A percentile compares a stretch with the other conserved stretches of the same genome.
These are phyloP conservation scores for Ochotona princeps DNA, from an alignment of 2,113 vertebrate genomes.

Conservation along the genomic window DNA sequence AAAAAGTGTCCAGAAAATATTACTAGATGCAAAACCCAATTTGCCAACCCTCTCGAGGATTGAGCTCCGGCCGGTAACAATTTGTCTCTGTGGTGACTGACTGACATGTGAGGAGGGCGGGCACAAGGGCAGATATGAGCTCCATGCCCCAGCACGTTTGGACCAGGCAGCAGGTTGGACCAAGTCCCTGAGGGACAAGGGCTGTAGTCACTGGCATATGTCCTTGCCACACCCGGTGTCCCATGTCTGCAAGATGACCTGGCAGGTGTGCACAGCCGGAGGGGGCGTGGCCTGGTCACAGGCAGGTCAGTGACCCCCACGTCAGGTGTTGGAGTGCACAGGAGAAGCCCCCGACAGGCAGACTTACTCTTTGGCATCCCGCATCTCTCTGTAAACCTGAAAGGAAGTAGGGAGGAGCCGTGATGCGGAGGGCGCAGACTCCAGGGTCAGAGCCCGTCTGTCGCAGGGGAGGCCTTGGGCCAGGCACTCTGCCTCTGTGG, in stretches of 20 bases:
- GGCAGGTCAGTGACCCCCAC: background rate
- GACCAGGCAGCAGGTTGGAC: fast-evolving
- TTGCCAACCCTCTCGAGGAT: fast-evolving
- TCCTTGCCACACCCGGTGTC: background rate
- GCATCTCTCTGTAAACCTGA: background rate
- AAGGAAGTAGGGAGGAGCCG: background rate
- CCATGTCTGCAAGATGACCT: background rate
- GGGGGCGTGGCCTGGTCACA: fast-evolving
- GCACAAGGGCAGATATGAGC: background rate
- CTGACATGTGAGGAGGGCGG: background rate
- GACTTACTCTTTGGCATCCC: too few relatives aligned
- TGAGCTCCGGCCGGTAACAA: slow-evolving; percentile 64
- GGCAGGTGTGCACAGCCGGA: background rate
- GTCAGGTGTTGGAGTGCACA: background rate
- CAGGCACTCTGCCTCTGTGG: background rate
- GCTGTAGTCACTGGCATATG: fast-evolving
- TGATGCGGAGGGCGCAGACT: background rate
- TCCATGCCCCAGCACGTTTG: fast-evolving
- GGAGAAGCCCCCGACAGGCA: background rate
- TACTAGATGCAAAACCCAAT: slow-evolving; percentile 29
- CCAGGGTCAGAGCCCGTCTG: background rate
- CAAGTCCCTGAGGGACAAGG: background rate
- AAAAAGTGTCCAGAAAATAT: slow-evolving; percentile 59
- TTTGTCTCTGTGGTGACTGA: background rate
- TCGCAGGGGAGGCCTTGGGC: background rate